Evolutionary conservation across 2,797 vertebrate genomes (phyloP), one percentile per base, ranked within the genome.

Genomic region (Pangasius larnaudii): DNA sequence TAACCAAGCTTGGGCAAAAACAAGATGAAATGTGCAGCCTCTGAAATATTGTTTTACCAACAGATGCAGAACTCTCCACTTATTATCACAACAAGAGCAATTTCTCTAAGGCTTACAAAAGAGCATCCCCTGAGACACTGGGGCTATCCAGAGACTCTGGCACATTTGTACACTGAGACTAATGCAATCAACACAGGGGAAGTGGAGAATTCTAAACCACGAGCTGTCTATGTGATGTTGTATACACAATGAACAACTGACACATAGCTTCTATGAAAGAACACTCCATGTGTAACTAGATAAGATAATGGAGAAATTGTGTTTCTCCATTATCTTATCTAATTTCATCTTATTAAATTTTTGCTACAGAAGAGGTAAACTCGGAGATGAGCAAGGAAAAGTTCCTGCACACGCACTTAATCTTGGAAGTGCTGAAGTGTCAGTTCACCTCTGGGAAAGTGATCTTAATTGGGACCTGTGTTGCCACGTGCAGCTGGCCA

Each of bases 291-390:
- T 22, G 42, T 51, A 83, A 83, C 51, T 65, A 65, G 91, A 84
- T 86, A 88, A 67, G 90, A 88, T 95, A 94, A 96, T 95, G 93
- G 88, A 95, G 95, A 96, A 92, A 94, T 86, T 82, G 75, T 82
- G 91, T 93, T 92, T 94, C 93, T 91, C 95, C 94, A 94, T 95
- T 94, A 95, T 93, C 92, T 94, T 94, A 95, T 95, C 94, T 93
- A 91, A 95, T 95, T 95, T 93, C 86, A 92, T 79, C 42, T 85
- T 71, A 72, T 59, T 87, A 33, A 89, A 93, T 94, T 94, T 94
- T 90, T 94, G 91, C 93, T 93, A 89, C 93, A 93, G n/a, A 94
- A 92, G 88, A 63, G 85, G 61, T 63, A 89, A 86, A 95, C 88
- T 92, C 87, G 71, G 65, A 67, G 91, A 92, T 90, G 91, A 92